phyloP scores from a whole-genome alignment of 2,888 invertebrate genomes.

The Coenonympha glycerion region DNA sequence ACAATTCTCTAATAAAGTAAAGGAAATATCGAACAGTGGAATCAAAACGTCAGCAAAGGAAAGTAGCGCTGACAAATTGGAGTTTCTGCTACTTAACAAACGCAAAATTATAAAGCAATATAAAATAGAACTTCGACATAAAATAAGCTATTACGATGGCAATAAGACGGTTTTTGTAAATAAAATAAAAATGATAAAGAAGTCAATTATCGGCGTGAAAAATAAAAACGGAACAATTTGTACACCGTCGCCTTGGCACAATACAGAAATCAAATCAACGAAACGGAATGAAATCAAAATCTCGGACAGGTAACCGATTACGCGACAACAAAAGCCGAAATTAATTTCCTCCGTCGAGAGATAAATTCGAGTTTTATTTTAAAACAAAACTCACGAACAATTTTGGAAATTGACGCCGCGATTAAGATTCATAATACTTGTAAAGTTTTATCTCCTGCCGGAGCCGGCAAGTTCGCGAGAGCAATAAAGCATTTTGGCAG shows the following conservation, averaged over 20 bases:
- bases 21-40: background rate
- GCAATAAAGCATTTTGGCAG: slow-evolving; percentile 74
- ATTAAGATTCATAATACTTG: slow-evolving; percentile 74
- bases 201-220: slow-evolving; percentile 22
- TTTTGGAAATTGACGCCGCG: slow-evolving; percentile 66
- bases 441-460: slow-evolving; percentile 68
- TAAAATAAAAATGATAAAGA: slow-evolving; percentile 22
- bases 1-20: background rate
- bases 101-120: slow-evolving; percentile 12
- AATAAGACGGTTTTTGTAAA: slow-evolving; percentile 19
- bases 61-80: slow-evolving; percentile 14
- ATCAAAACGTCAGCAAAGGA: slow-evolving; percentile 5
- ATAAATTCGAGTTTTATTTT: slow-evolving; percentile 66
- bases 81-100: slow-evolving; percentile 11
- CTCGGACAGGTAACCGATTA: slow-evolving; percentile 61
- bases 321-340: slow-evolving; percentile 59
- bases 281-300: slow-evolving; percentile 46
- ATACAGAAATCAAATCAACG: slow-evolving; percentile 36
- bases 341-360: slow-evolving; percentile 58
- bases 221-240: slow-evolving; percentile 20
- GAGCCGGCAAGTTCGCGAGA: slow-evolving; percentile 59
- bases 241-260: slow-evolving; percentile 30
- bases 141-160: slow-evolving; percentile 24
- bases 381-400: slow-evolving; percentile 65
- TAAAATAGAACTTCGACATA: slow-evolving; percentile 13